These are phyloP conservation scores for Thymelicus lineola DNA, from an alignment of 2,888 invertebrate genomes.

Conservation along the genomic window DNA sequence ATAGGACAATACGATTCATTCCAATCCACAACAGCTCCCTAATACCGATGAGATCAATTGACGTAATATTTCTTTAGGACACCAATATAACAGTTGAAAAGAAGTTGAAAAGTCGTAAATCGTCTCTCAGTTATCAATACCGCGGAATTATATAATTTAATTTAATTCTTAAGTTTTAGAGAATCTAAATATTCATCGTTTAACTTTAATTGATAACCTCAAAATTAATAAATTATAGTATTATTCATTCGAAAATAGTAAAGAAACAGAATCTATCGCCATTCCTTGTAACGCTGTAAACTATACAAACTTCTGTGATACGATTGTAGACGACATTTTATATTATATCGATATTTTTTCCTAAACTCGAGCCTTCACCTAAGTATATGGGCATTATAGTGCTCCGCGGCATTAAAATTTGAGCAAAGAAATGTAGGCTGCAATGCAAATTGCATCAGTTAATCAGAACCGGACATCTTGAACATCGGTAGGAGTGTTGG, in stretches of 20 bases:
- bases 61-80: slow-evolving; percentile 51
- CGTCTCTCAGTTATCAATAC: neutral
- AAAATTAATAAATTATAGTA: too few species aligned
- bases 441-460: neutral
- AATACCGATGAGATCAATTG: slow-evolving; percentile 62
- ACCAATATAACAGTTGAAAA: slow-evolving; percentile 24
- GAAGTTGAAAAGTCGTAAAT: slow-evolving; percentile 8
- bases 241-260: too few species aligned
- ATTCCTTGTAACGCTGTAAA: too few species aligned
- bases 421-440: neutral
- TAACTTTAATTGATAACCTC: too few species aligned
- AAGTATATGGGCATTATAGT: too few species aligned
- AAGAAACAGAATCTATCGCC: too few species aligned
- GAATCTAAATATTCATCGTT: too few species aligned
- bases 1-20: slow-evolving; percentile 57
- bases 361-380: too few species aligned
- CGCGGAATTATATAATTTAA: neutral
- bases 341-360: too few species aligned
- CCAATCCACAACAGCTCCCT: slow-evolving; percentile 54
- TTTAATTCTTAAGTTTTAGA: too few species aligned
- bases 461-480: slow-evolving; percentile 86
- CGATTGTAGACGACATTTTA: too few species aligned
- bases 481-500: slow-evolving; percentile 87
- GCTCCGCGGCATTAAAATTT: neutral
- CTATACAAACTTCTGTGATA: too few species aligned